phyloP scores from a whole-genome alignment of 2,797 vertebrate species.

The Saxicola maurus region DNA sequence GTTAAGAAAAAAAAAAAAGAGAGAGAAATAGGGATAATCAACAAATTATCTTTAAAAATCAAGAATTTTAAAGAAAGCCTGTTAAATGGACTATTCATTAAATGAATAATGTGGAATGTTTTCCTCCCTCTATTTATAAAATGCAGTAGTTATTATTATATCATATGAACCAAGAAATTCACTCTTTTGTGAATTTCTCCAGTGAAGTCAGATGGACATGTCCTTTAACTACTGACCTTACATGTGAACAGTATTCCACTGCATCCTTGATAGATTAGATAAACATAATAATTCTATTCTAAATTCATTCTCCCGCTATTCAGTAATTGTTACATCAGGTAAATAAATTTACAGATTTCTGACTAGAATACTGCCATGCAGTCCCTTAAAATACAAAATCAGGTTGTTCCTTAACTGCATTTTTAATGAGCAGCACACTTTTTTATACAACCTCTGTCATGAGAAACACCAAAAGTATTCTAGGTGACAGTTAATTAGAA shows the following conservation, averaged over 20 bases:
- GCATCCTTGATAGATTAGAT: neutral
- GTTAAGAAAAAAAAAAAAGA: rapidly evolving
- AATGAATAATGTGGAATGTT: neutral
- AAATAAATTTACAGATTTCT: neutral
- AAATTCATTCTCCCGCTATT: neutral
- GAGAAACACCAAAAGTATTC: neutral
- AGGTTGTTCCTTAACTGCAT: neutral
- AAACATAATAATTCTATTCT: neutral
- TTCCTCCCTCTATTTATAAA: neutral
- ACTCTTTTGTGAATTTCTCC: neutral
- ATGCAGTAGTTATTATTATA: neutral
- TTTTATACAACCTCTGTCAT: neutral
- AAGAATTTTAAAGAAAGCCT: neutral
- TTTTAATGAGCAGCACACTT: neutral
- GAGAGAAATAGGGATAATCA: rapidly evolving
- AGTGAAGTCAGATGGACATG: neutral
- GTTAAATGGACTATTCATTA: neutral
- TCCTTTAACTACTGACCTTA: neutral
- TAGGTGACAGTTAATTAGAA: neutral
- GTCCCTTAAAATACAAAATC: neutral
- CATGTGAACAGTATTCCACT: neutral
- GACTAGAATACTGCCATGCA: neutral
- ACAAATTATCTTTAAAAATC: neutral
- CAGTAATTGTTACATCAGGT: neutral
- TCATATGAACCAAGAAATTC: neutral